A percentile compares a stretch with the other conserved stretches of the same genome.
These are phyloP conservation scores for Sebastes cheni DNA, from an alignment of 2,797 vertebrate genomes.

Conservation along the genomic window DNA sequence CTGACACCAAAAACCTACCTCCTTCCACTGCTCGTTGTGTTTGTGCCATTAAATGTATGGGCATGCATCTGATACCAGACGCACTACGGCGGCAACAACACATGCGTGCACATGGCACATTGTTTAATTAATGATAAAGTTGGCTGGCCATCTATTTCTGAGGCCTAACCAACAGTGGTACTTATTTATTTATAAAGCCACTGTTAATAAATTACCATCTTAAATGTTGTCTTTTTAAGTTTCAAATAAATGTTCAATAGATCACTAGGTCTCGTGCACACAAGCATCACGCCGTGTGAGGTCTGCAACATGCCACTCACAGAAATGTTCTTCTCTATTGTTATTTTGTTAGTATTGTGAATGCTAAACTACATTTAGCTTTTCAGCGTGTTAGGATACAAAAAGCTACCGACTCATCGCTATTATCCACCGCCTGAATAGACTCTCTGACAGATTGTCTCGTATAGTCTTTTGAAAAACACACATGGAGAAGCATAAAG, in stretches of 20 bases:
- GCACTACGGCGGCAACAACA: background rate
- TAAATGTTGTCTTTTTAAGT: background rate
- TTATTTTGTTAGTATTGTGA: background rate
- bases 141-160: background rate
- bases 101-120: background rate
- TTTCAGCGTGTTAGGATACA: background rate
- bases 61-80: background rate
- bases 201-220: background rate
- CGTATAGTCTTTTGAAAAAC: conserved; percentile 33
- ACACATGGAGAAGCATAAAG: conserved; percentile 46
- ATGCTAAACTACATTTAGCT: background rate
- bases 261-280: background rate
- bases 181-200: background rate
- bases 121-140: background rate
- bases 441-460: conserved; percentile 8
- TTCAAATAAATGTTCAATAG: background rate
- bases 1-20: background rate
- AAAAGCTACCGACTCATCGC: background rate
- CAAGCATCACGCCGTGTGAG: background rate
- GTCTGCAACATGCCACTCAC: background rate
- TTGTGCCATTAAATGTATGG: background rate
- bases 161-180: background rate
- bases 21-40: background rate
- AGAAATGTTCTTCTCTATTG: background rate
- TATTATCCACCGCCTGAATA: conserved; percentile 10